Evolutionary conservation across 2,888 invertebrate genomes (phyloP).

Genomic region (Macrostomum cliftonense): DNA sequence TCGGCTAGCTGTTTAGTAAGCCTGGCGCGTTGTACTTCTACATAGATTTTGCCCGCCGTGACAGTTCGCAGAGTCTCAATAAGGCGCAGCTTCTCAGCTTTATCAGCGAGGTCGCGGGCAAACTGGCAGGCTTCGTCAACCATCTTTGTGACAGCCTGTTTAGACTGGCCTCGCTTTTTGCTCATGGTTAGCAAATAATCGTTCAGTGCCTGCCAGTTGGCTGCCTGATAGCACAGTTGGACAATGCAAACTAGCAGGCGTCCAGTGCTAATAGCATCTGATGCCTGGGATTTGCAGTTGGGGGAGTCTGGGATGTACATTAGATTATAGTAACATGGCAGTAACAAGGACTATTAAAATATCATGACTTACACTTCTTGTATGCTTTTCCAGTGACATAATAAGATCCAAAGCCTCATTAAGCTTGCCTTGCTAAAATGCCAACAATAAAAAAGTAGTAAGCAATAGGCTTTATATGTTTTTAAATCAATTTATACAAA

Average conservation of each 20-base stretch:
- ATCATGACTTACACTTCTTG: slow-evolving; percentile 55
- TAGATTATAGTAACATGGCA: too few relatives aligned
- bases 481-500: not conserved
- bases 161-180: slow-evolving; percentile 80
- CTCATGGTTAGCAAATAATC: slow-evolving; percentile 74
- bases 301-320: too few relatives aligned
- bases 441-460: too few relatives aligned
- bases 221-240: slow-evolving; percentile 63
- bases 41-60: slow-evolving; percentile 97
- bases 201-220: slow-evolving; percentile 76
- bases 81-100: slow-evolving; percentile 67
- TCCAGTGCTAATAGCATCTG: slow-evolving; percentile 83
- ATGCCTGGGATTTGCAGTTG: slow-evolving; percentile 46
- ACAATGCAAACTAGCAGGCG: slow-evolving; percentile 77
- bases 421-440: slow-evolving; percentile 55
- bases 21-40: slow-evolving; percentile 93
- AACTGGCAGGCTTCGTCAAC: slow-evolving; percentile 73
- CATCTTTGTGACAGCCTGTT: slow-evolving; percentile 73
- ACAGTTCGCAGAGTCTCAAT: slow-evolving; percentile 84
- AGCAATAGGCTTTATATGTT: not conserved
- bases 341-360: too few relatives aligned
- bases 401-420: slow-evolving; percentile 81
- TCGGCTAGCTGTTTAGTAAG: slow-evolving; percentile 55
- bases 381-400: slow-evolving; percentile 77
- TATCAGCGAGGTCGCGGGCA: slow-evolving; percentile 73